Conservation (phyloP, 2,797 vertebrate genomes). For the Rhinatrema bivittatum region DNA sequence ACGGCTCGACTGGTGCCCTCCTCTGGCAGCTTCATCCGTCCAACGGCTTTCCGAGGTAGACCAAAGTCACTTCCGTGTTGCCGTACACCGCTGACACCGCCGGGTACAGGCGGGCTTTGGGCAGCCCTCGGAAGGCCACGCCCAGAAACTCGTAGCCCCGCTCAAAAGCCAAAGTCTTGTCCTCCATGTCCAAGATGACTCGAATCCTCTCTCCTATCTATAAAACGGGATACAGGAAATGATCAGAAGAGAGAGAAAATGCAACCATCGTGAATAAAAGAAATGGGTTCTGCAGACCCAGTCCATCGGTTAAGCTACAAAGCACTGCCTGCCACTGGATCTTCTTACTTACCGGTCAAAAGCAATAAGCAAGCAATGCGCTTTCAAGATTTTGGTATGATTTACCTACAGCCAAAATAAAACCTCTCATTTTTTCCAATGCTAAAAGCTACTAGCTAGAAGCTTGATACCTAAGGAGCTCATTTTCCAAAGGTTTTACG, state of each 20-base stretch:
- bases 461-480: too few relatives aligned
- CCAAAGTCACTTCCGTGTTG: constrained; percentile 98
- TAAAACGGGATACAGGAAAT: constrained; percentile 28
- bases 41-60: constrained; percentile 93
- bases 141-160: constrained; percentile 96
- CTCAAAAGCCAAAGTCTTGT: constrained; percentile 96
- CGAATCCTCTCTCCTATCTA: constrained; percentile 98
- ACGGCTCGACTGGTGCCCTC: constrained; percentile 22
- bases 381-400: too few relatives aligned
- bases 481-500: too few relatives aligned
- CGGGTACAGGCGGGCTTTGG: constrained; percentile 90
- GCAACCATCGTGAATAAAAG: neutral
- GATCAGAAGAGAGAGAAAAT: constrained; percentile 7
- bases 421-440: too few relatives aligned
- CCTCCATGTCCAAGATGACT: constrained; percentile 98
- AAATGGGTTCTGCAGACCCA: neutral
- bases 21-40: constrained; percentile 68
- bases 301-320: too few relatives aligned
- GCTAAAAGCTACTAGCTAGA: too few relatives aligned
- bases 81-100: constrained; percentile 97
- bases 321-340: too few relatives aligned
- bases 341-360: too few relatives aligned
- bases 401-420: too few relatives aligned
- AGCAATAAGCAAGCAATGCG: too few relatives aligned
- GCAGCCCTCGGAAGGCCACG: constrained; percentile 92